phyloP scores from a whole-genome alignment of 2,888 invertebrate species.

The Orgyia antiqua region DNA sequence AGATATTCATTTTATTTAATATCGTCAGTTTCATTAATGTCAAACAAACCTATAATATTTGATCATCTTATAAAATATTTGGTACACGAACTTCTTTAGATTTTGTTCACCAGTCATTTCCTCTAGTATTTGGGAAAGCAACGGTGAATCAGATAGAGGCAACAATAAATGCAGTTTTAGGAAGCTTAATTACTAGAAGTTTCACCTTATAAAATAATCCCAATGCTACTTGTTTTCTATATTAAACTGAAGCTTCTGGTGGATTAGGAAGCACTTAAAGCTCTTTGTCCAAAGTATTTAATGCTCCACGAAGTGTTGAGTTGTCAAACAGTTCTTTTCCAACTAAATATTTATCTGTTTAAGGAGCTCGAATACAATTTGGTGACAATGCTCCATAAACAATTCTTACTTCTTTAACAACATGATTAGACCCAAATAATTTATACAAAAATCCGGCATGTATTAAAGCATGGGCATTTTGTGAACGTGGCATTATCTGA shows the following conservation, averaged over 20 bases:
- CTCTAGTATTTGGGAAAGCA: too few species aligned
- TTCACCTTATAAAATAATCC: conserved; percentile 83
- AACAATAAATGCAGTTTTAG: too few species aligned
- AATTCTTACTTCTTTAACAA: conserved; percentile 56
- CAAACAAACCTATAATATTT: too few species aligned
- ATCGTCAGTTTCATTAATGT: too few species aligned
- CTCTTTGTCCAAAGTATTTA: conserved; percentile 37
- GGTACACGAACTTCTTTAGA: too few species aligned
- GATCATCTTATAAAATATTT: too few species aligned
- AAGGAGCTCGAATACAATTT: conserved; percentile 56
- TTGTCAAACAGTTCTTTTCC: conserved; percentile 58
- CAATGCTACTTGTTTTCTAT: conserved; percentile 76
- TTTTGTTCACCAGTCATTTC: too few species aligned
- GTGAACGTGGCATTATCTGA: conserved; percentile 85
- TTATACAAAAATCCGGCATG: conserved; percentile 83
- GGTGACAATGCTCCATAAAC: conserved; percentile 78
- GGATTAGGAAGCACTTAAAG: conserved; percentile 43
- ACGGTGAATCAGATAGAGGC: too few species aligned
- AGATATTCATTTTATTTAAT: too few species aligned
- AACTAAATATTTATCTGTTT: conserved; percentile 67
- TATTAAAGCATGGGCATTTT: conserved; percentile 85
- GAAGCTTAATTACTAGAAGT: too few species aligned
- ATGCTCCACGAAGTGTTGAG: conserved; percentile 50
- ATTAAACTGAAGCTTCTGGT: conserved; percentile 75
- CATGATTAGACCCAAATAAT: conserved; percentile 19